Percentiles rank a stretch among this genome's conserved stretches.
These are phyloP conservation scores for Spodoptera picta DNA, from an alignment of 2,888 invertebrate species.

Conservation along the genomic window DNA sequence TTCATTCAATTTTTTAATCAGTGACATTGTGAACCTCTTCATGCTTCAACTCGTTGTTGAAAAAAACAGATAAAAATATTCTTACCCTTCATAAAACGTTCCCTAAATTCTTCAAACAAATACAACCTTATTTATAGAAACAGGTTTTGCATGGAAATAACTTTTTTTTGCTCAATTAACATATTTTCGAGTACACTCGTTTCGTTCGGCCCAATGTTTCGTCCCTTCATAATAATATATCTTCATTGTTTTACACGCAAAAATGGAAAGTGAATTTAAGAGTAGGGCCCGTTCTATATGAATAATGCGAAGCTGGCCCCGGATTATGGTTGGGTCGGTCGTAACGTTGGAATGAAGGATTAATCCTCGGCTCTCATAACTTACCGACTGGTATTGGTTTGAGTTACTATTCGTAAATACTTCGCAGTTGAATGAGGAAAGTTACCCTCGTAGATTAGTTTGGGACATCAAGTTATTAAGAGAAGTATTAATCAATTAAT, in stretches of 20 bases:
- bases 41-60: too few relatives aligned
- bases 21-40: too few relatives aligned
- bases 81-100: too few relatives aligned
- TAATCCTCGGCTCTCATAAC: conserved; percentile 29
- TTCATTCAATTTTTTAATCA: too few relatives aligned
- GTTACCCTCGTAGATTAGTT: too few relatives aligned
- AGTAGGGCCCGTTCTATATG: conserved; percentile 57
- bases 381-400: background rate
- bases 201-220: conserved; percentile 10
- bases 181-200: background rate
- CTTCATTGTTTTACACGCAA: conserved; percentile 47
- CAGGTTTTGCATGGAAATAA: too few relatives aligned
- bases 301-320: conserved; percentile 53
- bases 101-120: too few relatives aligned
- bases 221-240: conserved; percentile 27
- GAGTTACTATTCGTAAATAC: background rate
- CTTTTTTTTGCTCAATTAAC: too few relatives aligned
- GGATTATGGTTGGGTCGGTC: conserved; percentile 50
- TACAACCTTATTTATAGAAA: too few relatives aligned
- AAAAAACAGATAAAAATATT: too few relatives aligned
- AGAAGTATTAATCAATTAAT: too few relatives aligned
- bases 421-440: conserved; percentile 1
- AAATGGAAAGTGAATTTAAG: conserved; percentile 62
- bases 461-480: background rate
- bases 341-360: conserved; percentile 56